Evolutionary conservation across 2,797 vertebrate genomes (phyloP).

Genomic region (Acridotheres tristis): DNA sequence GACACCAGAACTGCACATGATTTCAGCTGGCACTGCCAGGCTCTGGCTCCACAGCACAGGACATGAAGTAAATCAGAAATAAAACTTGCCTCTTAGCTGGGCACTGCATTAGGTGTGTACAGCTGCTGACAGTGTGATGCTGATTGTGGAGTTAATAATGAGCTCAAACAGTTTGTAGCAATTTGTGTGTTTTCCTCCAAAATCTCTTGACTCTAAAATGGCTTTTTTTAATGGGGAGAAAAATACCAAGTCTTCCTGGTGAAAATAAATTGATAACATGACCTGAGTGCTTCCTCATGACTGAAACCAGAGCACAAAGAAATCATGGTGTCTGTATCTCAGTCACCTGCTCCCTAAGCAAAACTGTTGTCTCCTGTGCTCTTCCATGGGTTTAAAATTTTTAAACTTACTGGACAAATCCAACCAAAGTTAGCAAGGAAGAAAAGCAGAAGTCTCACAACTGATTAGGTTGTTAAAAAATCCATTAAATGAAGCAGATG

Average conservation of each 20-base stretch:
- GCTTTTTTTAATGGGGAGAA: neutral
- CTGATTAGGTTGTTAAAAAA: neutral
- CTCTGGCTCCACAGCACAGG: neutral
- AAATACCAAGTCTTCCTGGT: neutral
- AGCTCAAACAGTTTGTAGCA: neutral
- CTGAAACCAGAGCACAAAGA: neutral
- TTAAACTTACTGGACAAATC: neutral
- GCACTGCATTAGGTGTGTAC: too few species aligned
- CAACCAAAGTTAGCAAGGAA: neutral
- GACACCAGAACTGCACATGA: fast-evolving
- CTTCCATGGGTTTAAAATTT: neutral
- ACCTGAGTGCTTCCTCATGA: neutral
- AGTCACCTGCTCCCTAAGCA: neutral
- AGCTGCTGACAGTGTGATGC: neutral
- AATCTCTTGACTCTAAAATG: neutral
- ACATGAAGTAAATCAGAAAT: neutral
- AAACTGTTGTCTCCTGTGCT: neutral
- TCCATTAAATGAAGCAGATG: neutral
- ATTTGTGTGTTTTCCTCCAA: neutral
- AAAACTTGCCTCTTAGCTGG: neutral
- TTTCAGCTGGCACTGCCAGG: neutral
- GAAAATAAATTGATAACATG: neutral
- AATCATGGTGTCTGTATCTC: neutral
- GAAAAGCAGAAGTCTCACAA: neutral
- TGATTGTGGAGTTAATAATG: neutral